These are phyloP conservation scores for Lasioglossum calceatum DNA, from an alignment of 2,888 invertebrate genomes.

Conservation along the genomic window DNA sequence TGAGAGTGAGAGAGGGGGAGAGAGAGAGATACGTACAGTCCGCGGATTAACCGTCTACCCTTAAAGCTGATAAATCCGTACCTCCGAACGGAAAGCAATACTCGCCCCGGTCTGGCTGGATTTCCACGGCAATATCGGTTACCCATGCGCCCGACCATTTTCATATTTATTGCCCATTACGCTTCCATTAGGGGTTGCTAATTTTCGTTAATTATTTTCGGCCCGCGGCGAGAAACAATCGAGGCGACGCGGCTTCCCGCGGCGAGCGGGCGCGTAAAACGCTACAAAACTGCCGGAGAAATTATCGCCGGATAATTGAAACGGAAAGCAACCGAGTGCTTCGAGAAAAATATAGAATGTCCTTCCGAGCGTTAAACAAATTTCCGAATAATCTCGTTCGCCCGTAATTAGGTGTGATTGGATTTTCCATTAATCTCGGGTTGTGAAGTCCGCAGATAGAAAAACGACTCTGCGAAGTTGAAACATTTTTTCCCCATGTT, in stretches of 20 bases:
- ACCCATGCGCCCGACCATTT: constrained; percentile 7
- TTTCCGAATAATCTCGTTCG: neutral
- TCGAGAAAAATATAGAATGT: neutral
- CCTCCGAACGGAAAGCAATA: neutral
- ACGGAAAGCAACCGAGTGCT: neutral
- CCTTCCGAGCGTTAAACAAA: neutral
- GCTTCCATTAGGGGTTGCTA: constrained; percentile 22
- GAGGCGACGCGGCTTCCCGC: neutral
- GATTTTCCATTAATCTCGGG: neutral
- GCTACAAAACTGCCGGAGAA: neutral
- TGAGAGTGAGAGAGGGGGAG: neutral
- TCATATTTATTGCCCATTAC: constrained; percentile 40
- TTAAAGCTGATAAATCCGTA: constrained; percentile 27
- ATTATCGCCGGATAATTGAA: neutral
- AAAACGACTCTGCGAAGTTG: neutral
- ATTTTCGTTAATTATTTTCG: constrained; percentile 52
- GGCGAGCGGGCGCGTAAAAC: neutral
- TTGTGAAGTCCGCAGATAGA: neutral
- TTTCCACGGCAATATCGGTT: constrained; percentile 23
- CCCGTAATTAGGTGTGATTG: neutral
- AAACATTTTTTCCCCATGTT: neutral
- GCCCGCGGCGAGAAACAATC: constrained; percentile 14
- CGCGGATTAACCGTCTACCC: neutral
- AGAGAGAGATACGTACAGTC: neutral
- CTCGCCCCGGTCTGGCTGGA: neutral